phyloP scores from a whole-genome alignment of 2,113 vertebrate species.

The Glaucidium brasilianum region DNA sequence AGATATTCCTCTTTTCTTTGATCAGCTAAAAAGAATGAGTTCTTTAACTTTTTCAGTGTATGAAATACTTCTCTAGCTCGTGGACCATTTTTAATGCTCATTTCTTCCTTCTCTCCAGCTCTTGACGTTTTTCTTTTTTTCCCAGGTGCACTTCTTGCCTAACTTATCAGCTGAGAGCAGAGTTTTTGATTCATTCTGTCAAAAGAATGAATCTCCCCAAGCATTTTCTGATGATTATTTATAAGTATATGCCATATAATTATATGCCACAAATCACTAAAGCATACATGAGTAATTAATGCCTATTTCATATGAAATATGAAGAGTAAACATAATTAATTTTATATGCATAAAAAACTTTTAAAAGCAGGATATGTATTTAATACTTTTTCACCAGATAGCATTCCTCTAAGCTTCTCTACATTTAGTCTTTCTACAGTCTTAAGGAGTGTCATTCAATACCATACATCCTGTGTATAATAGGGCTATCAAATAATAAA shows the following conservation, averaged over 20 bases:
- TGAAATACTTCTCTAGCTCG: background rate
- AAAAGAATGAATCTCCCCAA: slow-evolving; percentile 25
- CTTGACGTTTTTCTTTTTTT: background rate
- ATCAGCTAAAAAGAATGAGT: background rate
- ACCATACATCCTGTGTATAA: background rate
- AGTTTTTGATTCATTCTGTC: slow-evolving; percentile 36
- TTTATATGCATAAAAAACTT: background rate
- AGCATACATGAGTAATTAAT: slow-evolving; percentile 22
- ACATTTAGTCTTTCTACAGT: background rate
- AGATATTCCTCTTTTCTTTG: background rate
- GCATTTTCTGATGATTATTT: slow-evolving; percentile 52
- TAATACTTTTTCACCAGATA: background rate
- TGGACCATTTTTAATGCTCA: background rate
- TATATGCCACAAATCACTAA: slow-evolving; percentile 20
- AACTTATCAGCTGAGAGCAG: slow-evolving; percentile 36
- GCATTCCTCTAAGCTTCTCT: background rate
- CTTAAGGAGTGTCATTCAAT: background rate
- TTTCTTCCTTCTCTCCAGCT: background rate
- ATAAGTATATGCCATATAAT: slow-evolving; percentile 29
- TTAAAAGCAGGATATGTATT: background rate
- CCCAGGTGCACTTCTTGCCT: background rate
- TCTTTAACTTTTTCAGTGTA: background rate
- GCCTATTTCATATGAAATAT: background rate
- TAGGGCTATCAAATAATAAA: background rate
- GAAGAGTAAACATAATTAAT: slow-evolving; percentile 21